phyloP scores from a whole-genome alignment of 2,888 invertebrate species.

The Cantharis flavilabris region DNA sequence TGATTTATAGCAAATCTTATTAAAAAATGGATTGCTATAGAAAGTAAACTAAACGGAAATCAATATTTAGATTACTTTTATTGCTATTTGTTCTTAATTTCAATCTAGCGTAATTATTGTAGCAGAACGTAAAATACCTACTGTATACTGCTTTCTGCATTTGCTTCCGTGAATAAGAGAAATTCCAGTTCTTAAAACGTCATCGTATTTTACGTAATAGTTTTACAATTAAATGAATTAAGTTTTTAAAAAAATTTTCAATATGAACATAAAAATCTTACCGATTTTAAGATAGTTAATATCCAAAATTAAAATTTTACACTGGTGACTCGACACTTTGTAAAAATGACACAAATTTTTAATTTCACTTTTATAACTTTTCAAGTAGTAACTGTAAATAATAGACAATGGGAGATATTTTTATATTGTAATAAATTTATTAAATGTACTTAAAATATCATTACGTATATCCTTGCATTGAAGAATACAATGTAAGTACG shows the following conservation, averaged over 20 bases:
- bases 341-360: not conserved
- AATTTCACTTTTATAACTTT: not conserved
- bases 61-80: not conserved
- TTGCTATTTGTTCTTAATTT: not conserved
- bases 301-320: not conserved
- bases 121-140: not conserved
- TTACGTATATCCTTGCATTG: slow-evolving; percentile 8
- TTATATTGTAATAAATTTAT: not conserved
- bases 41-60: not conserved
- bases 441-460: slow-evolving; percentile 1
- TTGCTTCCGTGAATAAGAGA: slow-evolving; percentile 16
- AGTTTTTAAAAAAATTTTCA: not conserved
- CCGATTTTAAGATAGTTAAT: not conserved
- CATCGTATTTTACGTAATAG: slow-evolving; percentile 11
- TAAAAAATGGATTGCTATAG: not conserved
- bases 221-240: not conserved
- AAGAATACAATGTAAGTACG: not conserved
- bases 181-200: slow-evolving; percentile 3
- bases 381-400: not conserved
- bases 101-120: not conserved
- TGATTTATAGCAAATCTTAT: not conserved
- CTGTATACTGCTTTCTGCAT: slow-evolving; percentile 13
- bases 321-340: not conserved
- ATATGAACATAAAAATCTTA: not conserved
- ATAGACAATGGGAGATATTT: not conserved